phyloP scores from a whole-genome alignment of 1,140 invertebrate genomes.

The Sesamia nonagrioides region DNA sequence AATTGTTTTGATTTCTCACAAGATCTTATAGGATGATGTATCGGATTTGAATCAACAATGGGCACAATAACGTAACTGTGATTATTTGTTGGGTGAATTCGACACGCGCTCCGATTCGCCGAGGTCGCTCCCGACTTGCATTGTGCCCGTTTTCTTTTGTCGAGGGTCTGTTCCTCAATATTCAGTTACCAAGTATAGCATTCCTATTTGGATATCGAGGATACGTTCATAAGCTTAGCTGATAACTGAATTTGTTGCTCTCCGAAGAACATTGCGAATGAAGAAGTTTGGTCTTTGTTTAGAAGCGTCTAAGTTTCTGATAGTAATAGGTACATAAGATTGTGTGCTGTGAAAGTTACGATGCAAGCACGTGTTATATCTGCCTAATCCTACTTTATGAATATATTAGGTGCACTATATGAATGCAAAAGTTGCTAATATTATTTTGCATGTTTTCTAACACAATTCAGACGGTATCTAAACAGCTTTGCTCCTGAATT shows the following conservation, averaged over 20 bases:
- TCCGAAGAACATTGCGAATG: background rate
- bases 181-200: constrained; percentile 25
- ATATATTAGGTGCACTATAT: background rate
- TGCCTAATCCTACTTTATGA: background rate
- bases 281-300: constrained; percentile 27
- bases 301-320: constrained; percentile 25
- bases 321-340: background rate
- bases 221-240: constrained; percentile 5
- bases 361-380: constrained; percentile 7
- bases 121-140: background rate
- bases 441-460: background rate
- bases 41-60: constrained; percentile 24
- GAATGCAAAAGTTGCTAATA: background rate
- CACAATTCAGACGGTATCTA: no score
- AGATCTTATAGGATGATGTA: background rate
- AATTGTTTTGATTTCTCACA: constrained; percentile 14
- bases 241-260: constrained; percentile 24
- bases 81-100: constrained; percentile 10
- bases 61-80: constrained; percentile 11
- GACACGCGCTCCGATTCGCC: constrained; percentile 10
- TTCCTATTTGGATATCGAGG: constrained; percentile 10
- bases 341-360: background rate
- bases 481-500: no score
- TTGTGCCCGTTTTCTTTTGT: constrained; percentile 43
- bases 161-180: constrained; percentile 3